Evolutionary conservation across 2,888 invertebrate genomes (phyloP), one percentile per base, ranked within the genome.

Genomic region (Flabesymbios commensalis): DNA sequence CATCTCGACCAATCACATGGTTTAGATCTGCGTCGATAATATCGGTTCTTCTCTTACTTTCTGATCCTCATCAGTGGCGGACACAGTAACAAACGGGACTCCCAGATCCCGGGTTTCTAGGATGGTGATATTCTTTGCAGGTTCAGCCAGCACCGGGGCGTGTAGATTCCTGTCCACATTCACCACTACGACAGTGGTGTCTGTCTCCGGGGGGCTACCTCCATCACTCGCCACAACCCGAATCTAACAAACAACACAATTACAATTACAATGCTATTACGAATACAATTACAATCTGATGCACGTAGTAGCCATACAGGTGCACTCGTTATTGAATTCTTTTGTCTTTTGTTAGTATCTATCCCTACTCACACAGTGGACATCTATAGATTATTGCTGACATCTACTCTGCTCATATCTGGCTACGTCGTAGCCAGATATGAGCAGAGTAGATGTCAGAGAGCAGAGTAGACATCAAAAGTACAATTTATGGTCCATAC

Each of bases 21-120:
- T n/a, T n/a, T n/a, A n/a, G n/a, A n/a, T n/a, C 39, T 14, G 10
- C 14, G 14, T 36, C 39, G 14, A 22, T 45, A 22, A 17, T 29
- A 10, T 7, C 7, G n/a, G n/a, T n/a, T n/a, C n/a, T n/a, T n/a
- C n/a, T n/a, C 71, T 68, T 61, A 77, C 76, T 55, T 58, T 60
- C 7, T 63, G 64, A 61, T 78, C 78, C 29, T 31, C 58, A 53
- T 78, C 78, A 3, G 42, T 59, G 22, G 76, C 78, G 26, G 1
- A 24, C 1, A 67, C 60, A 26, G 55, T 56, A 1, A 59, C 36
- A 45, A 69, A 69, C 1, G 61, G 59, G n/a, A 70, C 65, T 7
- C 76, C 75, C 4, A 76, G 74, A 0, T 62, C 51, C 22, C 68
- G 67, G 1, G 72, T 75, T 61, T 78, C 78, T 3, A 64, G 63